Conservation (phyloP, 2,797 vertebrate genomes). For the Notolabrus celidotus region DNA sequence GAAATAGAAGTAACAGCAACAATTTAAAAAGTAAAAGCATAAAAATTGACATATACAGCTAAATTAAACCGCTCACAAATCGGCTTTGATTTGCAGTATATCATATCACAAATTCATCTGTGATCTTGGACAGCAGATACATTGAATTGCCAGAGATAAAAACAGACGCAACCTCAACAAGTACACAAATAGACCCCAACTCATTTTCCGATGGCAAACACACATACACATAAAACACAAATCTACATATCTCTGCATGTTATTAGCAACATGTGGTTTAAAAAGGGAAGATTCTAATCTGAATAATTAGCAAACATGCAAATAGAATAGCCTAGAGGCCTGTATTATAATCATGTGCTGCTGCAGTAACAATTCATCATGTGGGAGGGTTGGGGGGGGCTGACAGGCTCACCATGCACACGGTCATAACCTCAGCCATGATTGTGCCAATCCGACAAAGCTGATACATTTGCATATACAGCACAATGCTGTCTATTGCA, state of each 20-base stretch:
- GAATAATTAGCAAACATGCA: constrained; percentile 67
- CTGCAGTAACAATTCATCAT: constrained; percentile 64
- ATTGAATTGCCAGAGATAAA: neutral
- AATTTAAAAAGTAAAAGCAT: neutral
- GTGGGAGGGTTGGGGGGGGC: constrained; percentile 26
- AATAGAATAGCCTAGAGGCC: constrained; percentile 41
- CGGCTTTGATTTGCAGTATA: neutral
- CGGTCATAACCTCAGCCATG: constrained; percentile 28
- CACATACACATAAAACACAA: constrained; percentile 14
- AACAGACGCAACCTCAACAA: neutral
- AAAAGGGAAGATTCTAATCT: constrained; percentile 49
- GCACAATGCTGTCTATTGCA: constrained; percentile 6
- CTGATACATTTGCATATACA: constrained; percentile 62
- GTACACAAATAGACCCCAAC: neutral
- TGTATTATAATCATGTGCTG: constrained; percentile 47
- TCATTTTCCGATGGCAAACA: neutral
- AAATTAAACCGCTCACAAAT: neutral
- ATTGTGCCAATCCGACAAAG: constrained; percentile 44
- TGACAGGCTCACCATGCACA: constrained; percentile 37
- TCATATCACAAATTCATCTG: neutral
- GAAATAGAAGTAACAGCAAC: neutral
- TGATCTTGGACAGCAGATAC: too few relatives aligned
- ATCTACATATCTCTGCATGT: constrained; percentile 16
- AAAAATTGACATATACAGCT: neutral
- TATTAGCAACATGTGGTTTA: constrained; percentile 47